These are phyloP conservation scores for Cetoscarus ocellatus DNA, from an alignment of 2,797 vertebrate genomes.

Conservation along the genomic window DNA sequence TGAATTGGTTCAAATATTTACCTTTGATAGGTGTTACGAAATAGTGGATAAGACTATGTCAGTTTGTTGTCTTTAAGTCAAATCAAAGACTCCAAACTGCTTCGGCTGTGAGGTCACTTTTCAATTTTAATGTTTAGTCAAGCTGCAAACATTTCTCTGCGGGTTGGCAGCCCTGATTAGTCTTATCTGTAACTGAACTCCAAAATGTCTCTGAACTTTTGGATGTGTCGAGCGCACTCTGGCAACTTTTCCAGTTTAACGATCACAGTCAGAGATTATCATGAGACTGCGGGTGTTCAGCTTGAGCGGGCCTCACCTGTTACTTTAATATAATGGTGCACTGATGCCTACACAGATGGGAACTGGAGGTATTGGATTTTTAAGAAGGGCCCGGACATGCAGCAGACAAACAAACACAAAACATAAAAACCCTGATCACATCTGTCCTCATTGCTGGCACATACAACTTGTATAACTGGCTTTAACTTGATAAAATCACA, in stretches of 20 bases:
- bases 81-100: not conserved
- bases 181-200: constrained; percentile 6
- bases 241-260: not conserved
- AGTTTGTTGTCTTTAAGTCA: not conserved
- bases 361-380: too few species aligned
- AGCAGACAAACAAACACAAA: too few species aligned
- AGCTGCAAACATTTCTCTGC: not conserved
- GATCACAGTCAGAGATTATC: not conserved
- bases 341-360: too few species aligned
- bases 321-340: too few species aligned
- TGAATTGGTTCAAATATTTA: too few species aligned
- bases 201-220: not conserved
- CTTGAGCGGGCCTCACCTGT: not conserved
- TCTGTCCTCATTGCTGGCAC: too few species aligned
- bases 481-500: too few species aligned
- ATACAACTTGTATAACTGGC: too few species aligned
- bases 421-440: too few species aligned
- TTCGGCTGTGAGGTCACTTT: not conserved
- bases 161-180: not conserved
- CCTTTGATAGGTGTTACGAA: too few species aligned
- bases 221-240: not conserved
- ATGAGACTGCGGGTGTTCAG: constrained; percentile 1
- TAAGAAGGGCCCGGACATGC: too few species aligned
- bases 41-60: not conserved
- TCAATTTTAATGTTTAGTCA: constrained; percentile 14